phyloP scores from a whole-genome alignment of 2,888 invertebrate genomes.

The Nomada ferruginata region DNA sequence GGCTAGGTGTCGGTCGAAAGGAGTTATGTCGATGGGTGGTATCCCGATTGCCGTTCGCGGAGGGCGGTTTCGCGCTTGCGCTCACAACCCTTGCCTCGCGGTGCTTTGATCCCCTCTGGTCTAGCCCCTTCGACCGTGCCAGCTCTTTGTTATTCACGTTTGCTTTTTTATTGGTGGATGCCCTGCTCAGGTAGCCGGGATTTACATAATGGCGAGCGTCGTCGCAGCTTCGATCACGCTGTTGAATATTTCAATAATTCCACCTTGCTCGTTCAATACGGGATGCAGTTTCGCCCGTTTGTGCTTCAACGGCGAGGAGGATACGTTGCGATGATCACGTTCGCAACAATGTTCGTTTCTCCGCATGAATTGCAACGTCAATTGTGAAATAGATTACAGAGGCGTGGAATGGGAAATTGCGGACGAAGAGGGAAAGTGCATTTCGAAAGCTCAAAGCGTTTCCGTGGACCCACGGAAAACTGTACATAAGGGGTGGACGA shows the following conservation, averaged over 20 bases:
- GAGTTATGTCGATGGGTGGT: constrained; percentile 76
- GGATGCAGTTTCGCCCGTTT: too few relatives aligned
- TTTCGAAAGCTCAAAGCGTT: constrained; percentile 36
- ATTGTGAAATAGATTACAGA: background rate
- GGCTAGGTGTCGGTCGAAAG: constrained; percentile 78
- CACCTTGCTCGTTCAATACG: background rate
- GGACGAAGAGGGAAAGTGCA: constrained; percentile 37
- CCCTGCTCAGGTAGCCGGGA: constrained; percentile 49
- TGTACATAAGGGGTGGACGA: constrained; percentile 58
- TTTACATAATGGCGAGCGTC: constrained; percentile 72
- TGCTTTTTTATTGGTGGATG: constrained; percentile 67
- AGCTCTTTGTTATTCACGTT: constrained; percentile 77
- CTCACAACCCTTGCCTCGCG: constrained; percentile 73
- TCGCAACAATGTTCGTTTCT: background rate
- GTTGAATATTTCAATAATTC: background rate
- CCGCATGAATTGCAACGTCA: background rate
- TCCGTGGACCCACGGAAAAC: constrained; percentile 37
- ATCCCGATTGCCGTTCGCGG: constrained; percentile 72
- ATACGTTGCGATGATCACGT: background rate
- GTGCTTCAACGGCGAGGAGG: too few relatives aligned
- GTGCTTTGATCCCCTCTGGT: constrained; percentile 32
- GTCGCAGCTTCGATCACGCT: background rate
- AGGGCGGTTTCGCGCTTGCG: constrained; percentile 83
- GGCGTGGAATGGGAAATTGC: background rate
- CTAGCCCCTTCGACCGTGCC: constrained; percentile 34